Evolutionary conservation across 1,140 invertebrate genomes (phyloP).

Genomic region (Anastrepha obliqua): DNA sequence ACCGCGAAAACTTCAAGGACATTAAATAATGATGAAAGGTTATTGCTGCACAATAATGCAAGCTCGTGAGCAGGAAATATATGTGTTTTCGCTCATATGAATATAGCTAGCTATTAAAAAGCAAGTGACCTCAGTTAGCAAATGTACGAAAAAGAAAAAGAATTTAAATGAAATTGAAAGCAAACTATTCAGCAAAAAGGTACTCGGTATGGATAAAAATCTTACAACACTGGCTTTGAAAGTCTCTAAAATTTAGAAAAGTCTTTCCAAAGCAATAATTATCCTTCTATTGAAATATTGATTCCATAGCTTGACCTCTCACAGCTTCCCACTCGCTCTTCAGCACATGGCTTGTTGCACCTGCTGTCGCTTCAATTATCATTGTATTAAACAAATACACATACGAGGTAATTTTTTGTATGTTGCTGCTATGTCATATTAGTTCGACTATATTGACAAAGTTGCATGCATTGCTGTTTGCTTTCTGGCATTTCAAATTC

Average conservation of each 20-base stretch:
- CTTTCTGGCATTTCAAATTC: constrained; percentile 31
- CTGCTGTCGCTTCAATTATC: neutral
- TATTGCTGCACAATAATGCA: neutral
- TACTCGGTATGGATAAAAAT: no score
- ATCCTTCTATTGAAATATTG: no score
- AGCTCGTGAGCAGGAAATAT: neutral
- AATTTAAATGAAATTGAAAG: no score
- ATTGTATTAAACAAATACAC: neutral
- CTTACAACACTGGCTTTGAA: no score
- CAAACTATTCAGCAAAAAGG: no score
- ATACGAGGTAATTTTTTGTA: neutral
- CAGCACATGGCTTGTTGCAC: neutral
- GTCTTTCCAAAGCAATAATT: no score
- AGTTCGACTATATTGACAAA: neutral
- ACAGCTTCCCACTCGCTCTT: neutral
- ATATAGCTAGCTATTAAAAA: no score
- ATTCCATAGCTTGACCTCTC: no score
- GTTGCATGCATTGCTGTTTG: neutral
- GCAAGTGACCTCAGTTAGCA: no score
- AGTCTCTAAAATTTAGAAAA: no score
- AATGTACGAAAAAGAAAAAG: no score
- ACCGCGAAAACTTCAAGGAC: constrained; percentile 39
- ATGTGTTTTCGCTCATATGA: neutral
- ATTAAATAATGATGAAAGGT: constrained; percentile 32
- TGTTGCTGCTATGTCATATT: neutral